Evolutionary conservation across 2,113 vertebrate species (phyloP).

Genomic region (Peromyscus californicus): DNA sequence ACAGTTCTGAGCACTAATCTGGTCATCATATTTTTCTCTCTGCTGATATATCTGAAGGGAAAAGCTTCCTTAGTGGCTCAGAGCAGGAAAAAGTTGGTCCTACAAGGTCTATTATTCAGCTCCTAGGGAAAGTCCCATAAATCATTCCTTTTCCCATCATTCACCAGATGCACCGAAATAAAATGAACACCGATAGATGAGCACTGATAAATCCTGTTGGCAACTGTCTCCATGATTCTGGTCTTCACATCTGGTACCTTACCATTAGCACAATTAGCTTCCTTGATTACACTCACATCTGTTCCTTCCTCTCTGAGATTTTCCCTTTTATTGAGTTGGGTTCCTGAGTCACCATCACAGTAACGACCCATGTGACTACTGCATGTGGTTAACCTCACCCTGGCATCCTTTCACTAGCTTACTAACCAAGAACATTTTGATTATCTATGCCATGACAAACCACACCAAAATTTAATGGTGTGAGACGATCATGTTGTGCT

Average conservation of each 20-base stretch:
- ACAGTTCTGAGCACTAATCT: background rate
- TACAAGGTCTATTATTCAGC: background rate
- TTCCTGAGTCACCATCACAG: background rate
- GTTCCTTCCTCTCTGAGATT: background rate
- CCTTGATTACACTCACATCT: background rate
- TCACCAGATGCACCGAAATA: background rate
- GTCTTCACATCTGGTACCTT: background rate
- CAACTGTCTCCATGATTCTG: background rate
- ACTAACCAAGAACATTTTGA: background rate
- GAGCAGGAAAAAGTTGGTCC: background rate
- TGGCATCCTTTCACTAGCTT: background rate
- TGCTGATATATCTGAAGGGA: no score
- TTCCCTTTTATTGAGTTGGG: background rate
- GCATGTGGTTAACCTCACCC: background rate
- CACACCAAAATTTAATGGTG: background rate
- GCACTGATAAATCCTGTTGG: background rate
- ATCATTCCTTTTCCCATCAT: background rate
- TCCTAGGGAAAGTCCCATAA: background rate
- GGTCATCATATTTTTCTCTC: background rate
- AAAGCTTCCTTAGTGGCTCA: background rate
- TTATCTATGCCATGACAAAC: background rate
- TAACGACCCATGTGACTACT: background rate
- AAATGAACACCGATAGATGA: background rate
- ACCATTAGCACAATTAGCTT: background rate
- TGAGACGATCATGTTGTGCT: background rate